Conservation (phyloP, 1,140 invertebrate species). For the Drosophila yakuba region DNA sequence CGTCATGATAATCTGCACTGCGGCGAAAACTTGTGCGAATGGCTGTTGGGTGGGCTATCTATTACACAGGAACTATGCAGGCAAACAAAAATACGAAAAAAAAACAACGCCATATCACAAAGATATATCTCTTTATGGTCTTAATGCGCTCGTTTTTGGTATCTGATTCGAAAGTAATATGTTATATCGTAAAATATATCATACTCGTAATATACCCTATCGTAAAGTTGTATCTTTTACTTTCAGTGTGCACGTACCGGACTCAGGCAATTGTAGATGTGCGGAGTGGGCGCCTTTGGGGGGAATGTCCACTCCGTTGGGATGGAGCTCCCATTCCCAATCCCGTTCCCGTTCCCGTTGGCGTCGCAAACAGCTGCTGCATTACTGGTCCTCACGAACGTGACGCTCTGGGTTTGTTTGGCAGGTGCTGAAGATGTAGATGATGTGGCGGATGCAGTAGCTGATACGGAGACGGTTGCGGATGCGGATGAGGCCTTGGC, state of each 20-base stretch:
- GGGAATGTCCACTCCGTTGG: slow-evolving; percentile 90
- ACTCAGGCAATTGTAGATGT: slow-evolving; percentile 90
- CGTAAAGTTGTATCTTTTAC: neutral
- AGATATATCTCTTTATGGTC: neutral
- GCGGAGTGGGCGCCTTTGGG: slow-evolving; percentile 89
- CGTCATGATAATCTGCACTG: slow-evolving; percentile 41
- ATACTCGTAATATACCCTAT: neutral
- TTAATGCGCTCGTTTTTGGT: neutral
- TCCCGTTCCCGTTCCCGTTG: slow-evolving; percentile 22
- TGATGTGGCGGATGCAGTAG: slow-evolving; percentile 4
- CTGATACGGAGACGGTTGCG: slow-evolving; percentile 1
- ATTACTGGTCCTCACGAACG: slow-evolving; percentile 54
- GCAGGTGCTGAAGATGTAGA: slow-evolving; percentile 13
- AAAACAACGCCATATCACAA: neutral
- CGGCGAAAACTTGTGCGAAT: slow-evolving; percentile 2
- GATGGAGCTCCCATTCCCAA: slow-evolving; percentile 15
- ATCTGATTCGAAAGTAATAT: too few species aligned
- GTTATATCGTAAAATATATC: too few species aligned
- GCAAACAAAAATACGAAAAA: neutral
- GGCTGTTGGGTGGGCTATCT: too few species aligned
- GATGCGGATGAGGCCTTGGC: slow-evolving; percentile 10
- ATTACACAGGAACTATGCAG: too few species aligned
- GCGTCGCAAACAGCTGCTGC: slow-evolving; percentile 33
- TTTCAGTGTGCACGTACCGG: slow-evolving; percentile 87
- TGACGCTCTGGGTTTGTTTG: slow-evolving; percentile 61